Percentiles rank a stretch among this genome's conserved stretches.
phyloP scores from a whole-genome alignment of 2,888 invertebrate species.

The Ypsolopha scabrella region DNA sequence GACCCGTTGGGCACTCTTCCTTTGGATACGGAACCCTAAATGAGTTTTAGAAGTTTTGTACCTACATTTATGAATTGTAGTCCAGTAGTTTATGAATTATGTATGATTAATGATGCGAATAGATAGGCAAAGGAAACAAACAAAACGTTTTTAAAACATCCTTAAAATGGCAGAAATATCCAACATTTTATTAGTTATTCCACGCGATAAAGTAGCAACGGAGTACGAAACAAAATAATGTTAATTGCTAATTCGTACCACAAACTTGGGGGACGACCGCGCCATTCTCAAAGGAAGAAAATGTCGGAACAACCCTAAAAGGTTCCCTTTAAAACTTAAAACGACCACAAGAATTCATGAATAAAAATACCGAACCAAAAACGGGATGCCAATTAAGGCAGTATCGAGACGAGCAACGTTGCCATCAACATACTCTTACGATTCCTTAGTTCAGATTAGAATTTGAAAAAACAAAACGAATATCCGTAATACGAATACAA shows the following conservation, averaged over 20 bases:
- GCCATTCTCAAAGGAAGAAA: not conserved
- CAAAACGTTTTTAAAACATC: too few species aligned
- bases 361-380: constrained; percentile 49
- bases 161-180: too few species aligned
- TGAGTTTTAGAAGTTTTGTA: too few species aligned
- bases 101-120: too few species aligned
- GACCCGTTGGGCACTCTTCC: too few species aligned
- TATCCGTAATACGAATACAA: not conserved
- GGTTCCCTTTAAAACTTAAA: not conserved
- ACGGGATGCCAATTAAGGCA: constrained; percentile 10
- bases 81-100: too few species aligned
- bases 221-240: constrained; percentile 19
- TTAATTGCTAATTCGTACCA: constrained; percentile 43
- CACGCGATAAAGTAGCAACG: too few species aligned
- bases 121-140: too few species aligned
- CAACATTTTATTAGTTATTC: too few species aligned
- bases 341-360: not conserved
- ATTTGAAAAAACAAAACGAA: not conserved
- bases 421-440: not conserved
- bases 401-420: not conserved
- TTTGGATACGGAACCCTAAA: too few species aligned
- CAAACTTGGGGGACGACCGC: not conserved
- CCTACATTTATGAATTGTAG: too few species aligned
- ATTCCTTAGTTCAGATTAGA: too few species aligned
- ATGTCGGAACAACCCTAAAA: constrained; percentile 1